A percentile compares a stretch with the other conserved stretches of the same genome.
Conservation (phyloP, 2,888 invertebrate genomes). For the Volucella zonaria region DNA sequence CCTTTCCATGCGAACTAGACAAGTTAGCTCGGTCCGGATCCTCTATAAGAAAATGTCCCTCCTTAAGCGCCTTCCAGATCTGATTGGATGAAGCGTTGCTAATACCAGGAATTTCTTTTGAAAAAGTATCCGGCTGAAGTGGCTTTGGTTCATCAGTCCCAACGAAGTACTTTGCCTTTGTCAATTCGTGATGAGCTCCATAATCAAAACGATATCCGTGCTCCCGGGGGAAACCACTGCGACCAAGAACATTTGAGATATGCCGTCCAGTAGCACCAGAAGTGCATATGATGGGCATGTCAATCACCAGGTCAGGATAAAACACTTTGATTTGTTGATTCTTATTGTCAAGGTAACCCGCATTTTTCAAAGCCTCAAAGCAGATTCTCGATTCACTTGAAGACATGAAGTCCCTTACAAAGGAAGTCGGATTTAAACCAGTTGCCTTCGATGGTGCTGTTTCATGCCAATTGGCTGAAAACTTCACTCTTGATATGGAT, state of each 20-base stretch:
- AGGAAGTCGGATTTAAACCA: slow-evolving; percentile 14
- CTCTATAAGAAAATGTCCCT: slow-evolving; percentile 14
- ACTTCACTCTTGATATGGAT: slow-evolving; percentile 32
- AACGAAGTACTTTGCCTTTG: slow-evolving; percentile 57
- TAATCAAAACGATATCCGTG: slow-evolving; percentile 60
- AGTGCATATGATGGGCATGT: slow-evolving; percentile 45
- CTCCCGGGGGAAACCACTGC: slow-evolving; percentile 62
- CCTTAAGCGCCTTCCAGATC: slow-evolving; percentile 58
- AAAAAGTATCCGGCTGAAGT: slow-evolving; percentile 38
- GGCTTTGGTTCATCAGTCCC: slow-evolving; percentile 31
- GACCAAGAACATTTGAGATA: slow-evolving; percentile 42
- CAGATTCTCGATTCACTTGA: slow-evolving; percentile 19
- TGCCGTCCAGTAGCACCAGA: slow-evolving; percentile 45
- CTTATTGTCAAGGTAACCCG: slow-evolving; percentile 28
- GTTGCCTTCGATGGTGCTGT: background rate
- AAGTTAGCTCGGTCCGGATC: slow-evolving; percentile 27
- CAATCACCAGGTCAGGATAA: slow-evolving; percentile 28
- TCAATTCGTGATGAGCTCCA: slow-evolving; percentile 47
- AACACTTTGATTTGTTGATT: slow-evolving; percentile 26
- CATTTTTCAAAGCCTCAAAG: slow-evolving; percentile 27
- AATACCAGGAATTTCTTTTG: slow-evolving; percentile 26
- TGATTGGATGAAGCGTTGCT: background rate
- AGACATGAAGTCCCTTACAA: slow-evolving; percentile 14
- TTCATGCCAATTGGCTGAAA: slow-evolving; percentile 40
- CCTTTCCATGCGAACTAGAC: slow-evolving; percentile 38